Percentiles rank a stretch among this genome's conserved stretches.
Evolutionary conservation across 2,888 invertebrate genomes (phyloP).

Genomic region (Protodeltote pygarga): DNA sequence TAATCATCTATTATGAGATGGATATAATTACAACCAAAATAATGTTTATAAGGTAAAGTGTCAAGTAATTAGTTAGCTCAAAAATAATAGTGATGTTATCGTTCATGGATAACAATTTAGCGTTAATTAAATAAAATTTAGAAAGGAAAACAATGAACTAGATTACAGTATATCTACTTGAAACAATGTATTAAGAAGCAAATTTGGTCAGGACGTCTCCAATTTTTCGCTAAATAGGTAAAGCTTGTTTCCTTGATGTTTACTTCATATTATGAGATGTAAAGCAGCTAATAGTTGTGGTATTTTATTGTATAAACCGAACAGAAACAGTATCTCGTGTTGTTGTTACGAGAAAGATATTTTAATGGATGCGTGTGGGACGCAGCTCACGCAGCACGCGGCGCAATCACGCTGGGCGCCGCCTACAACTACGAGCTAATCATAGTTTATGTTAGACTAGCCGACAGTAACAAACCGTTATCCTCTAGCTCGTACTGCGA

Average conservation of each 20-base stretch:
- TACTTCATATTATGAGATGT: too few relatives aligned
- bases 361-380: constrained; percentile 45
- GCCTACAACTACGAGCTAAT: constrained; percentile 48
- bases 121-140: too few relatives aligned
- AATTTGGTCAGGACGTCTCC: not conserved
- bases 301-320: not conserved
- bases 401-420: constrained; percentile 47
- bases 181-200: constrained; percentile 1
- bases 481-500: constrained; percentile 28
- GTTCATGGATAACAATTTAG: constrained; percentile 9
- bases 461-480: constrained; percentile 43
- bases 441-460: constrained; percentile 49
- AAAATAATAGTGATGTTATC: constrained; percentile 16
- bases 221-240: not conserved
- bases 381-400: constrained; percentile 22
- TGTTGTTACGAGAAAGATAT: constrained; percentile 33
- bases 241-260: too few relatives aligned
- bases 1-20: constrained; percentile 10
- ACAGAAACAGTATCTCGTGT: constrained; percentile 2
- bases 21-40: constrained; percentile 1
- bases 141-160: too few relatives aligned
- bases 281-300: not conserved
- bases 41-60: constrained; percentile 3
- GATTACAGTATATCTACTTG: constrained; percentile 6
- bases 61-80: constrained; percentile 3